Conservation (phyloP, 1,140 invertebrate genomes). For the Mycetomoellerius zeteki region DNA sequence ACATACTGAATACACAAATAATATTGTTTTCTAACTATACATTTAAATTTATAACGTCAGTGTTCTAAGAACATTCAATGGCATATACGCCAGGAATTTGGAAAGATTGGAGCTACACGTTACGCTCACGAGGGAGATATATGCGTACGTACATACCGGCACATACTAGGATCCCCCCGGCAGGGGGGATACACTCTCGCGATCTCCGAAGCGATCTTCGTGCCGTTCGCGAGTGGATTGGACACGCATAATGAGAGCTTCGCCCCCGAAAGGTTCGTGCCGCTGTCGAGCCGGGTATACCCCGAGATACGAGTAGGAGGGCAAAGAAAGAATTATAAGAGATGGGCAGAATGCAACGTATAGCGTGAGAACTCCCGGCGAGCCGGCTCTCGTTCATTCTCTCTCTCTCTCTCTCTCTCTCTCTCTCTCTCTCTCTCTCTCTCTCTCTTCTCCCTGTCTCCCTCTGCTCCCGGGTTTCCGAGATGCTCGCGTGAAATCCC, state of each 20-base stretch:
- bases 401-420: neutral
- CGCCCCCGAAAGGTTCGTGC: slow-evolving; percentile 72
- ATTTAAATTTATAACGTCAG: neutral
- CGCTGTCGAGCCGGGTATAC: slow-evolving; percentile 57
- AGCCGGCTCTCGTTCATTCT: slow-evolving; percentile 46
- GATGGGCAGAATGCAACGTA: slow-evolving; percentile 64
- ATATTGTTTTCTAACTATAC: neutral
- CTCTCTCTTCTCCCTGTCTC: slow-evolving; percentile 4
- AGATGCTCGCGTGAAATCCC: slow-evolving; percentile 72
- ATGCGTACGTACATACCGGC: slow-evolving; percentile 32
- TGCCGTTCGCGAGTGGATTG: slow-evolving; percentile 67
- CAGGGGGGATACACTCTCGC: slow-evolving; percentile 40
- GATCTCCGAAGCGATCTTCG: slow-evolving; percentile 51
- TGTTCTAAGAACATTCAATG: slow-evolving; percentile 1
- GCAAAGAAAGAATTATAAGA: slow-evolving; percentile 70
- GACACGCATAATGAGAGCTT: slow-evolving; percentile 74
- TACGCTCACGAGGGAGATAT: slow-evolving; percentile 22
- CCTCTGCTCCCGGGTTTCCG: slow-evolving; percentile 59
- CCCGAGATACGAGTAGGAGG: slow-evolving; percentile 60
- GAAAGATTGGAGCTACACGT: neutral
- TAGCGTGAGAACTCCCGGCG: slow-evolving; percentile 75
- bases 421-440: slow-evolving; percentile 22
- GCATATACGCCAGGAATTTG: neutral
- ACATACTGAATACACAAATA: no score
- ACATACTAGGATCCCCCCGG: slow-evolving; percentile 17